Percentiles rank a stretch among this genome's conserved stretches.
Evolutionary conservation across 2,888 invertebrate species (phyloP).

Genomic region (Morpho achilles): DNA sequence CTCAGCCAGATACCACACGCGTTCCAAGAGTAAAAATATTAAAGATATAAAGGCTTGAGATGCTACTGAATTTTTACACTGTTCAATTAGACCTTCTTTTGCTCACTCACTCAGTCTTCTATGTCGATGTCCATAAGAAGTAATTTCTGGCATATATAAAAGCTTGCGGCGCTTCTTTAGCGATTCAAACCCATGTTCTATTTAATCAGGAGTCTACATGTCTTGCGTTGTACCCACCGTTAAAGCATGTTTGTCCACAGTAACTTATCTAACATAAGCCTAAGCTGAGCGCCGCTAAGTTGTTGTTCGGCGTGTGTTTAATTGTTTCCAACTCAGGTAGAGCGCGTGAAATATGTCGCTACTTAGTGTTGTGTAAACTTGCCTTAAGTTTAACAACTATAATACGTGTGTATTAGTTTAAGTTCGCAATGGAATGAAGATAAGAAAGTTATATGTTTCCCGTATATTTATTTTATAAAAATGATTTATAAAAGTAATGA

Average conservation of each 20-base stretch:
- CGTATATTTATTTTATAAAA: background rate
- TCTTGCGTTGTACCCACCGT: background rate
- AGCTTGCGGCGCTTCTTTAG: too few relatives aligned
- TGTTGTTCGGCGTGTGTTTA: slow-evolving; percentile 55
- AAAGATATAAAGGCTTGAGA: too few relatives aligned
- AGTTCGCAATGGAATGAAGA: slow-evolving; percentile 36
- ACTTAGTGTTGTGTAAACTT: slow-evolving; percentile 49
- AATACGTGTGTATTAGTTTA: slow-evolving; percentile 27
- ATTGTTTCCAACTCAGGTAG: slow-evolving; percentile 67
- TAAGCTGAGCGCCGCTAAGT: slow-evolving; percentile 57
- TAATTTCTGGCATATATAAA: too few relatives aligned
- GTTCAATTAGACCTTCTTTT: too few relatives aligned
- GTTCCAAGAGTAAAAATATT: too few relatives aligned
- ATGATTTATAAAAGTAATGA: background rate
- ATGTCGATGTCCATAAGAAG: too few relatives aligned
- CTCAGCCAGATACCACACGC: too few relatives aligned
- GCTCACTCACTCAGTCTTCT: too few relatives aligned
- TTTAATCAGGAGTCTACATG: background rate
- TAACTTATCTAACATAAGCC: slow-evolving; percentile 72
- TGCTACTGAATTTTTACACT: too few relatives aligned
- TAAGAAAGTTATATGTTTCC: background rate
- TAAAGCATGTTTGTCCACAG: slow-evolving; percentile 23
- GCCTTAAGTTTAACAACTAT: slow-evolving; percentile 5
- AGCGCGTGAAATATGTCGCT: slow-evolving; percentile 72
- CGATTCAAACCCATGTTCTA: too few relatives aligned